Percentiles rank a stretch among this genome's conserved stretches.
Evolutionary conservation across 2,888 invertebrate species (phyloP).

Genomic region (Monopis laevigella): DNA sequence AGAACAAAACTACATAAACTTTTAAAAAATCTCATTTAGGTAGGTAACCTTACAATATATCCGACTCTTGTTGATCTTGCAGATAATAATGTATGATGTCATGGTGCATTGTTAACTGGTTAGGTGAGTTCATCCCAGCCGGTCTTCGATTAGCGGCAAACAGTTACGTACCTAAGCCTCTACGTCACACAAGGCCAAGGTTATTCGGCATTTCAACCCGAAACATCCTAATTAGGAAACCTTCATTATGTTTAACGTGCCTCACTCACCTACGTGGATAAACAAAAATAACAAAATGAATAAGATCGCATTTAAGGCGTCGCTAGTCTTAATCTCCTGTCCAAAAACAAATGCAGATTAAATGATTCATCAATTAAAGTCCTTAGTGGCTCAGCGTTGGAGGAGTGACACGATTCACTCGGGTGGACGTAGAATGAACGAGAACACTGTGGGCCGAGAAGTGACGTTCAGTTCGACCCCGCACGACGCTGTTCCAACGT

Average conservation of each 20-base stretch:
- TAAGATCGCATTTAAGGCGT: constrained; percentile 16
- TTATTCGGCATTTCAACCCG: not conserved
- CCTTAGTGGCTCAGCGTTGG: constrained; percentile 26
- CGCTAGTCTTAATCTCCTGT: not conserved
- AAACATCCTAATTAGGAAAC: constrained; percentile 1
- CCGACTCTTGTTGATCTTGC: no score
- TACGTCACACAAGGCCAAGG: constrained; percentile 15
- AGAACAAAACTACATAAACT: no score
- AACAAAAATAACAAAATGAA: constrained; percentile 20
- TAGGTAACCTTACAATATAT: no score
- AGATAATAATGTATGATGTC: constrained; percentile 1
- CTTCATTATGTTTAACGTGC: not conserved
- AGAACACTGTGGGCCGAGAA: constrained; percentile 59
- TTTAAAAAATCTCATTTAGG: no score
- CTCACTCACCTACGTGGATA: not conserved
- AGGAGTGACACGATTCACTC: constrained; percentile 21
- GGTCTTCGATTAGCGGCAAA: constrained; percentile 12
- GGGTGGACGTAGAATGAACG: constrained; percentile 57
- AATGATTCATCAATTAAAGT: constrained; percentile 54
- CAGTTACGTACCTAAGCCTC: constrained; percentile 9
- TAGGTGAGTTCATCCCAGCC: constrained; percentile 17
- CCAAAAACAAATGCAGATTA: constrained; percentile 39
- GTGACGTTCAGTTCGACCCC: constrained; percentile 49
- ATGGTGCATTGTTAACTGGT: constrained; percentile 18
- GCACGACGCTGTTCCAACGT: constrained; percentile 42